Evolutionary conservation across 2,888 invertebrate genomes (phyloP), one percentile per base, ranked within the genome.

Genomic region (Lysandra bellargus): DNA sequence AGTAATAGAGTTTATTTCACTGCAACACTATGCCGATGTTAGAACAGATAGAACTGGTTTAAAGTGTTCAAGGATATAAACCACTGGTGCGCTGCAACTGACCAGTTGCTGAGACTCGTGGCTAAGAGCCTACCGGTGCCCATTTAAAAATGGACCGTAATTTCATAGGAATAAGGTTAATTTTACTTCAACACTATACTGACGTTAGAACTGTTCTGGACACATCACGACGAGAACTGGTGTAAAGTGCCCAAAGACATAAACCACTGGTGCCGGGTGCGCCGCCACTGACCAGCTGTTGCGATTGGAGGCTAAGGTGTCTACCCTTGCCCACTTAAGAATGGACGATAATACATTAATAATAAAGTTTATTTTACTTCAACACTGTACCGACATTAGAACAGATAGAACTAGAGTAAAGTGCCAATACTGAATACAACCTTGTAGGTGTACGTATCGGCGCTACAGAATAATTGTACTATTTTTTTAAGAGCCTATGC

Each of bases 231-330:
- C 0, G 99, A 99, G 88, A 89, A 96, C 60, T 99, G 99, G 99
- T 99, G 99, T 89, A 95, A 95, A 80, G 96, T 98, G 2, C 98
- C 99, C 76, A 99, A 99, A 91, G 96, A 98, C 88, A 99, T 99
- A 80, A 95, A 94, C 69, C 99, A 99, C 91, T 99, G 99, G 98
- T 97, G 98, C 86, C 91, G 99, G 99, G 98, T 97, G 98, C 86
- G 96, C 97, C 82, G 98, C 96, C 86, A 97, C 97, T 0, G 98
- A 98, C 83, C 98, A 99, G 85, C 96, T 99, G 79, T 92, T 99
- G 74, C 92, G 96, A 4, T 93, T 97, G 69, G 98, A 98, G 0
- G 98, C 98, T 6, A 97, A 96, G 96, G 87, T 96, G 97, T 83
- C 90, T 99, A 79, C 95, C 97, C 0, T 97, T 98, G 85, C 99